Evolutionary conservation across 1,140 invertebrate species (phyloP).

Genomic region (Schlechtendalia chinensis): DNA sequence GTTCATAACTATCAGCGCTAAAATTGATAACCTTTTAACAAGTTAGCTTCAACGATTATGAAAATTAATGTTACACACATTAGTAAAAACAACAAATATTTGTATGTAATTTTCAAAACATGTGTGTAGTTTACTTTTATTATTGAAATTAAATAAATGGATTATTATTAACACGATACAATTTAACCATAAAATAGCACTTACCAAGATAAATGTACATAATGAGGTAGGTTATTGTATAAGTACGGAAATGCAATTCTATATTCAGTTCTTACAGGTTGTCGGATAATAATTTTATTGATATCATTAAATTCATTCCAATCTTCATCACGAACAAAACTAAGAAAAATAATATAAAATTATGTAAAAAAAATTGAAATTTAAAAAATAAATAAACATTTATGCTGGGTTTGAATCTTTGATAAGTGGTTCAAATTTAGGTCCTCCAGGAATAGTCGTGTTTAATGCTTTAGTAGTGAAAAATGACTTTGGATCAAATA

Average conservation of each 20-base stretch:
- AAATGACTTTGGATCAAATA: conserved; percentile 99
- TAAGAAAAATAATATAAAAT: conserved; percentile 38
- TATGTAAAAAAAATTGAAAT: neutral
- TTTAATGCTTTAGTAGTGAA: conserved; percentile 99
- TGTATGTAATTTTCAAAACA: conserved; percentile 15
- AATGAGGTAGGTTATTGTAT: too few relatives aligned
- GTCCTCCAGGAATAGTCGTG: conserved; percentile 99
- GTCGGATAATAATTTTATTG: conserved; percentile 98
- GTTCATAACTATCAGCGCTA: too few relatives aligned
- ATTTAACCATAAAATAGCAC: too few relatives aligned
- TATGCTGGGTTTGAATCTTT: conserved; percentile 92
- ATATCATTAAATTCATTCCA: conserved; percentile 99
- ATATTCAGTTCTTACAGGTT: conserved; percentile 98
- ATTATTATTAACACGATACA: too few relatives aligned
- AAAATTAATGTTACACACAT: too few relatives aligned
- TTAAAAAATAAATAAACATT: conserved; percentile 54
- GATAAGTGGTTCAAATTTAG: conserved; percentile 98
- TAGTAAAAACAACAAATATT: conserved; percentile 36
- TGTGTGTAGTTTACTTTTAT: neutral
- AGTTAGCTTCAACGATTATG: too few relatives aligned
- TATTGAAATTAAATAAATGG: neutral
- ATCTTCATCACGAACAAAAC: conserved; percentile 85
- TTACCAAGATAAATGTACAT: too few relatives aligned
- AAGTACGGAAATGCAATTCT: too few relatives aligned
- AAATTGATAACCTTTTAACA: too few relatives aligned